Conservation (phyloP, 2,113 vertebrate genomes). For the Dryoscopus gambensis region DNA sequence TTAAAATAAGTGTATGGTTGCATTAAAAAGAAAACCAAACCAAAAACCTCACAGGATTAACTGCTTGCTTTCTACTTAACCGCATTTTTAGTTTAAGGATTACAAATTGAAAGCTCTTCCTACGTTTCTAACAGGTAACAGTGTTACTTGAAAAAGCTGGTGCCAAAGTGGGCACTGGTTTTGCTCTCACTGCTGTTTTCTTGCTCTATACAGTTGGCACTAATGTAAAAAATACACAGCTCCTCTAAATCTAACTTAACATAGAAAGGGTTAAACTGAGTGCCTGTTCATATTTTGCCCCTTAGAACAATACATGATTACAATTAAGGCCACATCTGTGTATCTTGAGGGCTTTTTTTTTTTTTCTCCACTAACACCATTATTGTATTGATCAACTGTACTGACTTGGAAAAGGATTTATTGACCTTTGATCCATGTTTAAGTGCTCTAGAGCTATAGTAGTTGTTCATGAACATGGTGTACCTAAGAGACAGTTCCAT, state of each 20-base stretch:
- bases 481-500: constrained; percentile 49
- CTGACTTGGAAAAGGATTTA: constrained; percentile 57
- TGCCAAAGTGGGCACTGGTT: constrained; percentile 58
- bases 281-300: neutral
- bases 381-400: constrained; percentile 15
- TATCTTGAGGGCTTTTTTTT: constrained; percentile 41
- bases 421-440: constrained; percentile 61
- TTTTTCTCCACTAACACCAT: neutral
- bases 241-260: constrained; percentile 69
- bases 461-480: constrained; percentile 8
- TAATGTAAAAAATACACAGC: constrained; percentile 66
- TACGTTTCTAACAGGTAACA: constrained; percentile 75
- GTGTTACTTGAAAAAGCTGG: constrained; percentile 66
- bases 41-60: constrained; percentile 72
- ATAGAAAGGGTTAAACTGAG: constrained; percentile 55
- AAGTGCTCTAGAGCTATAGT: constrained; percentile 45
- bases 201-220: constrained; percentile 66
- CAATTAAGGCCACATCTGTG: constrained; percentile 77
- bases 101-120: constrained; percentile 88
- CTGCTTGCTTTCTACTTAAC: constrained; percentile 86
- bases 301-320: constrained; percentile 41
- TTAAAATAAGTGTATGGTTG: constrained; percentile 85
- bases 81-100: constrained; percentile 86
- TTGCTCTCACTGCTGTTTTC: constrained; percentile 60
- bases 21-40: constrained; percentile 71